phyloP scores from a whole-genome alignment of 1,140 invertebrate species.

The Chironomus tepperi region DNA sequence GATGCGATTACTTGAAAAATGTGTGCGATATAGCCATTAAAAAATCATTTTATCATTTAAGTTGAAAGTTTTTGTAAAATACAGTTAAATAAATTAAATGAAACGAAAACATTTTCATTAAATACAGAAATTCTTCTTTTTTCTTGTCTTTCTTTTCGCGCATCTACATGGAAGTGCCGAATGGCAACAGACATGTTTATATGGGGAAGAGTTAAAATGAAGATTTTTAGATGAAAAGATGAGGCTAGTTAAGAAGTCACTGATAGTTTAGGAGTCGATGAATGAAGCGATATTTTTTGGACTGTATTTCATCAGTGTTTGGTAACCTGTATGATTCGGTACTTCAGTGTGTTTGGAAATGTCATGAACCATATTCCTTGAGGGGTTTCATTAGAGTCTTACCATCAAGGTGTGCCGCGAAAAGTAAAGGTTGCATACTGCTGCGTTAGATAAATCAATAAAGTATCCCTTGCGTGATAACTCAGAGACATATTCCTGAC shows the following conservation, averaged over 20 bases:
- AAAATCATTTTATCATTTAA: conserved; percentile 24
- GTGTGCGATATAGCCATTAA: conserved; percentile 19
- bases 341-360: too few species aligned
- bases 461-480: too few species aligned
- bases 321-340: too few species aligned
- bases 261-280: too few species aligned
- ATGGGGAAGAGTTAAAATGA: not conserved
- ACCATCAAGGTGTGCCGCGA: too few species aligned
- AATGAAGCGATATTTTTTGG: too few species aligned
- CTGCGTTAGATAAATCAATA: too few species aligned
- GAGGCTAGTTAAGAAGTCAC: not conserved
- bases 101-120: conserved; percentile 22
- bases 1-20: conserved; percentile 23
- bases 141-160: not conserved
- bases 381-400: too few species aligned
- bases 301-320: too few species aligned
- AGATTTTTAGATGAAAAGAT: not conserved
- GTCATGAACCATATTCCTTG: too few species aligned
- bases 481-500: too few species aligned
- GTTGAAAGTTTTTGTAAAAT: conserved; percentile 22
- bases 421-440: too few species aligned
- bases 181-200: not conserved
- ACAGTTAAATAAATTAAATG: conserved; percentile 22
- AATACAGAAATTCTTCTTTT: conserved; percentile 13
- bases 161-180: not conserved